phyloP scores from a whole-genome alignment of 2,113 vertebrate species.

The Megalops atlanticus region DNA sequence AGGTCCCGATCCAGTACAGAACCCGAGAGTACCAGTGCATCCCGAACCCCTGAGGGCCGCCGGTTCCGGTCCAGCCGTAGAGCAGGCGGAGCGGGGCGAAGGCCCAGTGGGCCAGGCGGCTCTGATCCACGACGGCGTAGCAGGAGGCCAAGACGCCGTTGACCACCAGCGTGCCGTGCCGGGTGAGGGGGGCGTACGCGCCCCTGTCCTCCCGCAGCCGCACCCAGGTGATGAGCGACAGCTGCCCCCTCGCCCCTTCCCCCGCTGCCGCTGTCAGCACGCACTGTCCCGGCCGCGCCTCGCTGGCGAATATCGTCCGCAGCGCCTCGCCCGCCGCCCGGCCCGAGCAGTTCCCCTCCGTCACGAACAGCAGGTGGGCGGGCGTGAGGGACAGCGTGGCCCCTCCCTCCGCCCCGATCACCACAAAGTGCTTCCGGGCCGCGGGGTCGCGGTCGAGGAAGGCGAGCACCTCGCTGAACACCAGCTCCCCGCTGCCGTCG shows the following conservation, averaged over 20 bases:
- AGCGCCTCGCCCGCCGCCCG: conserved; percentile 41
- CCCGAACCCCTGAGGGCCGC: conserved; percentile 70
- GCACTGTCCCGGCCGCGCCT: conserved; percentile 82
- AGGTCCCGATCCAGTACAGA: conserved; percentile 81
- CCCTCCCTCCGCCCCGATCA: conserved; percentile 78
- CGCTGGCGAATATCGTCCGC: conserved; percentile 84
- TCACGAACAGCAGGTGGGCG: conserved; percentile 86
- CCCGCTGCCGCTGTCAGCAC: conserved; percentile 63
- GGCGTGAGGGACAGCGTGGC: conserved; percentile 83
- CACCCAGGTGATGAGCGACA: conserved; percentile 73
- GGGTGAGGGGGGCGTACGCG: conserved; percentile 87
- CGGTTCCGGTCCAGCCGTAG: conserved; percentile 71
- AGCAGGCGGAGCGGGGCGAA: conserved; percentile 86
- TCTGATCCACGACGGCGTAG: conserved; percentile 86
- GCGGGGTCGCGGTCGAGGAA: conserved; percentile 86
- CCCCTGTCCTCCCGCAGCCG: conserved; percentile 68
- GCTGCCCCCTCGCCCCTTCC: conserved; percentile 52
- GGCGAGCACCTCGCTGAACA: conserved; percentile 88
- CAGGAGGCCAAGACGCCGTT: conserved; percentile 89
- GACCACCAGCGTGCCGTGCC: conserved; percentile 89
- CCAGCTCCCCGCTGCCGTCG: conserved; percentile 68
- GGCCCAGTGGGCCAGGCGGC: conserved; percentile 83
- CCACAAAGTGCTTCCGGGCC: conserved; percentile 74
- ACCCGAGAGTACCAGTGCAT: conserved; percentile 92
- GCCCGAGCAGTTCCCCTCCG: conserved; percentile 69